Evolutionary conservation across 2,888 invertebrate species (phyloP), one percentile per base, ranked within the genome.

Genomic region (Epiblema foenella): DNA sequence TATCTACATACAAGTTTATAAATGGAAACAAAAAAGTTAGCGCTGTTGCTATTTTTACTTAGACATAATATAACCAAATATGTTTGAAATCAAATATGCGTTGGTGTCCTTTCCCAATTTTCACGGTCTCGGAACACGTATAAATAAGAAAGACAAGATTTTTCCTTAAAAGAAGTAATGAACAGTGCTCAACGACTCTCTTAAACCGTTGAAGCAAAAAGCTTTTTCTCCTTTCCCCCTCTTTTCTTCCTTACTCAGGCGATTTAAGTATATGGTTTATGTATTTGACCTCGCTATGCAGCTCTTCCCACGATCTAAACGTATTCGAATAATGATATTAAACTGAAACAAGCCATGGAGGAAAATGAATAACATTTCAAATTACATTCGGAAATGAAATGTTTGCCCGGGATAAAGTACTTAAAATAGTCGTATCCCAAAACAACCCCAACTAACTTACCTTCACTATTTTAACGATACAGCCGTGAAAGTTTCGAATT

Each of bases 261-360:
- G 75, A 76, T 75, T 78, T 78, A n/a, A n/a, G n/a, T n/a, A 76
- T 78, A 78, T 77, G 69, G 75, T 73, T 78, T 77, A 77, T 77
- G 77, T 78, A 76, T 76, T 77, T 73, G 75, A 75, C 75, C 76
- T 76, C 74, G 73, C 59, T 68, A 46, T 70, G 63, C 63, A 68
- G 39, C 73, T 69, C 65, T 62, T 72, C 52, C 71, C 73, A 60
- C 72, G 68, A 74, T 74, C 69, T 69, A 76, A n/a, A 75, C 70
- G 75, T 74, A 64, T 75, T 67, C 57, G 58, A 68, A 68, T 42
- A 42, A 42, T 46, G n/a, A 46, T n/a, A 46, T 46, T 46, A 65
- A 64, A 69, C 73, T 58, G 62, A 66, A 67, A 58, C 46, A 64
- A 58, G 62, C 58, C 52, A 64, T 63, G 62, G 46, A 69, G 60